These are phyloP conservation scores for Nilaparvata lugens DNA, from an alignment of 1,140 invertebrate genomes.

Conservation along the genomic window DNA sequence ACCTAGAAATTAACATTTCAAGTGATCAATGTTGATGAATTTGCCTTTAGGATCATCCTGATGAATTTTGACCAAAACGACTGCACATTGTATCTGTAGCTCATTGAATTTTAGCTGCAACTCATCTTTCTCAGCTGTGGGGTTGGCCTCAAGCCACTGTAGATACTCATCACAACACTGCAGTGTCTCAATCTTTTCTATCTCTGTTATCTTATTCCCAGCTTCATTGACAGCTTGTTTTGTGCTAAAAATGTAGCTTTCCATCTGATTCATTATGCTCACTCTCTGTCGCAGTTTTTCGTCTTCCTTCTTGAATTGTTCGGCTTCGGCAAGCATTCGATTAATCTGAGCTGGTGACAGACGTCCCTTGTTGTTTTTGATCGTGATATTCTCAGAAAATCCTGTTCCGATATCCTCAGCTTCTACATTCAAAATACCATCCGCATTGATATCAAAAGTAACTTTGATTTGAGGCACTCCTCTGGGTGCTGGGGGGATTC, in stretches of 20 bases:
- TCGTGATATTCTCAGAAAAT: constrained; percentile 95
- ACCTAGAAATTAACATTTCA: no score
- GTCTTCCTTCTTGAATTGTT: constrained; percentile 87
- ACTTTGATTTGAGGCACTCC: constrained; percentile 91
- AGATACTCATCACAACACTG: constrained; percentile 91
- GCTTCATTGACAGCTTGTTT: constrained; percentile 87
- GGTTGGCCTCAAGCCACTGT: constrained; percentile 89
- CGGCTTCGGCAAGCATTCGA: constrained; percentile 93
- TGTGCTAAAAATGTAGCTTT: constrained; percentile 96
- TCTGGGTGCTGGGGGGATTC: constrained; percentile 89
- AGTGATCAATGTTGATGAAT: no score
- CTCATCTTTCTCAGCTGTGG: constrained; percentile 85
- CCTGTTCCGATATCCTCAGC: constrained; percentile 86
- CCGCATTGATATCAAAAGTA: constrained; percentile 83
- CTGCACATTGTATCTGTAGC: constrained; percentile 62
- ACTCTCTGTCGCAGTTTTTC: constrained; percentile 82
- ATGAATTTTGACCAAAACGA: constrained; percentile 51
- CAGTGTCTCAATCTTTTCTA: constrained; percentile 75
- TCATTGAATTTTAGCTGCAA: constrained; percentile 90
- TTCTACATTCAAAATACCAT: constrained; percentile 80
- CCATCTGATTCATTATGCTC: constrained; percentile 78
- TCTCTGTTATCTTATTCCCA: constrained; percentile 79
- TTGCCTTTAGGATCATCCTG: no score
- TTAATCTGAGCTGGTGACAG: constrained; percentile 95
- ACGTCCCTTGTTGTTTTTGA: constrained; percentile 95